Base-by-base conservation (phyloP, 2,113 vertebrate genomes). In the Planiliza haematocheilus region DNA sequence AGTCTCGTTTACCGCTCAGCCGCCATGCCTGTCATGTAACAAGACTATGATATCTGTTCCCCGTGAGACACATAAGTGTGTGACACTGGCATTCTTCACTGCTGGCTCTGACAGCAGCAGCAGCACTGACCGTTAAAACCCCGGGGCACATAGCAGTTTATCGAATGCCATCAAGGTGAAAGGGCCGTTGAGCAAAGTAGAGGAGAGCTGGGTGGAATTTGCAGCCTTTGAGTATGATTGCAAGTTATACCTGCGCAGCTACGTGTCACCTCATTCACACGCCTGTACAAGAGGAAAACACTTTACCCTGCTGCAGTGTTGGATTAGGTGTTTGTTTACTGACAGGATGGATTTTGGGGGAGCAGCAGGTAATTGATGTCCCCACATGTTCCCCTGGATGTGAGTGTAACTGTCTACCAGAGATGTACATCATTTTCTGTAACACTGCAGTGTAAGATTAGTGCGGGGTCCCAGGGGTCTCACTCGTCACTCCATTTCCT, bases 401-500 rank as follows among this genome's bases (percentile, higher is more conserved):
- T 52, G 3, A 58, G 60, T 24, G 55, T 74, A 75, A 63, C 83
- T 17, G 57, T 74, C 68, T 63, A 45, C 76, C 50, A 74, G 55
- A 86, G 81, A 84, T 72, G 72, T 79, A 60, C 86, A 83, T 89
- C 79, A 78, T 84, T 86, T 88, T 88, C 73, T 62, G 77, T 88
- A 91, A 88, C 88, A 24, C 60, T 59, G 77, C 87, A 73, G 87
- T 69, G 62, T 45, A 84, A 91, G 91, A 92, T 91, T 89, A 91
- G 89, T 56, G 67, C 48, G 20, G 69, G 77, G 84, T 88, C 90
- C 76, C 80, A 14, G 79, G 90, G 88, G 91, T 89, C 86, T 70
- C 67, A 79, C 91, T 90, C 86, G 76, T 91, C 91, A 91, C 90
- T 91, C 85, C 86, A 90, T 91, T 92, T 90, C 83, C 89, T 91